Conservation (phyloP, 2,888 invertebrate genomes). For the Labia minor region DNA sequence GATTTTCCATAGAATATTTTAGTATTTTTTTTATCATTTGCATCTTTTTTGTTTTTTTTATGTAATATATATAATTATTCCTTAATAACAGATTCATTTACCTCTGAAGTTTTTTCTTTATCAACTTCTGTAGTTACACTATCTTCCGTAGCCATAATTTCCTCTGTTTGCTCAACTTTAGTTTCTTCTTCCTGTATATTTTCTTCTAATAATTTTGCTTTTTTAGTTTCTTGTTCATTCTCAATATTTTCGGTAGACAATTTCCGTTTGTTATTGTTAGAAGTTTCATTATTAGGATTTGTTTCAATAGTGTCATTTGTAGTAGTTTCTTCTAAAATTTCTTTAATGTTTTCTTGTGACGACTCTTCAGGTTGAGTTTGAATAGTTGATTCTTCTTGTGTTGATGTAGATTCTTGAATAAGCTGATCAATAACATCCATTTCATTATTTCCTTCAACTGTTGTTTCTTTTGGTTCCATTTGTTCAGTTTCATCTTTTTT, state of each 20-base stretch:
- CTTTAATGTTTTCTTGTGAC: not conserved
- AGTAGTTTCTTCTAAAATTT: not conserved
- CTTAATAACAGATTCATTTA: not conserved
- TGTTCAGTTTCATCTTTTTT: not conserved
- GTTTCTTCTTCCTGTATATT: not conserved
- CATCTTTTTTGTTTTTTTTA: not conserved
- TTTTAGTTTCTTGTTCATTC: not conserved
- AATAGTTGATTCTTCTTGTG: not conserved
- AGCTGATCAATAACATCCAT: not conserved
- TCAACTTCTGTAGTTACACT: not conserved
- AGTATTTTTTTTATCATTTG: not conserved
- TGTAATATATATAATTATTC: not conserved
- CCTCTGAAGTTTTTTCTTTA: not conserved
- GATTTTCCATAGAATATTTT: not conserved
- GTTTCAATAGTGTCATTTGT: not conserved
- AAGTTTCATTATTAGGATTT: not conserved
- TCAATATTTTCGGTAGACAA: not conserved
- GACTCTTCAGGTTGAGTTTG: not conserved
- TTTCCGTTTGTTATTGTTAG: not conserved
- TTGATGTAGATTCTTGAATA: not conserved
- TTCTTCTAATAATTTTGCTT: not conserved
- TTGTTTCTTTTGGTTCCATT: not conserved
- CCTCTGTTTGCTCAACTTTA: not conserved
- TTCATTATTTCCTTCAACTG: not conserved
- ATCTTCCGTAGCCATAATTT: not conserved